Percentiles rank a stretch among this genome's conserved stretches.
Evolutionary conservation across 2,113 vertebrate genomes (phyloP).

Genomic region (Malaclemys terrapin): DNA sequence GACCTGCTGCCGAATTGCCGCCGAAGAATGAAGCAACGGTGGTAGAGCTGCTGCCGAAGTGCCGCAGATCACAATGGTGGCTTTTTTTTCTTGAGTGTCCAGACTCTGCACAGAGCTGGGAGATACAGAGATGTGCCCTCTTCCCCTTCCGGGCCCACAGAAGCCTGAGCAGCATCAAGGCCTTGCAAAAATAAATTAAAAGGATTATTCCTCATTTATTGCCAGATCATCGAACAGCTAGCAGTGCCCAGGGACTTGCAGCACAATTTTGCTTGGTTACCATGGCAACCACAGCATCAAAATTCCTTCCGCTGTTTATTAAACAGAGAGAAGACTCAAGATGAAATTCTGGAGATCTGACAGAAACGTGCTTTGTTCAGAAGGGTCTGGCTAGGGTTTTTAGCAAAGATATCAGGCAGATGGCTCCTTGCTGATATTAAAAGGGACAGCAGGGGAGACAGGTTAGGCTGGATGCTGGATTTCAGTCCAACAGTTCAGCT

Average conservation of each 20-base stretch:
- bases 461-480: not conserved
- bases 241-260: not conserved
- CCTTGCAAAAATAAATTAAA: not conserved
- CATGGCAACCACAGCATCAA: conserved; percentile 38
- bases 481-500: not conserved
- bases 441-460: not conserved
- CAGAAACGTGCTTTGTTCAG: not conserved
- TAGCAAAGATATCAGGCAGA: not conserved
- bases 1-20: no score
- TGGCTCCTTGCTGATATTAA: not conserved
- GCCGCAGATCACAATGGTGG: no score
- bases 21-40: no score
- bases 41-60: no score
- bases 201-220: not conserved
- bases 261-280: conserved; percentile 40
- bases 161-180: not conserved
- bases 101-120: not conserved
- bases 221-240: not conserved
- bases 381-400: not conserved
- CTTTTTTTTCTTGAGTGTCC: not conserved
- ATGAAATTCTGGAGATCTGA: not conserved
- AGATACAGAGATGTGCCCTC: not conserved
- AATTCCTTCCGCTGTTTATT: not conserved
- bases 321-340: not conserved
- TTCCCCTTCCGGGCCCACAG: not conserved